These are phyloP conservation scores for Busarellus nigricollis DNA, from an alignment of 2,797 vertebrate genomes.

Conservation along the genomic window DNA sequence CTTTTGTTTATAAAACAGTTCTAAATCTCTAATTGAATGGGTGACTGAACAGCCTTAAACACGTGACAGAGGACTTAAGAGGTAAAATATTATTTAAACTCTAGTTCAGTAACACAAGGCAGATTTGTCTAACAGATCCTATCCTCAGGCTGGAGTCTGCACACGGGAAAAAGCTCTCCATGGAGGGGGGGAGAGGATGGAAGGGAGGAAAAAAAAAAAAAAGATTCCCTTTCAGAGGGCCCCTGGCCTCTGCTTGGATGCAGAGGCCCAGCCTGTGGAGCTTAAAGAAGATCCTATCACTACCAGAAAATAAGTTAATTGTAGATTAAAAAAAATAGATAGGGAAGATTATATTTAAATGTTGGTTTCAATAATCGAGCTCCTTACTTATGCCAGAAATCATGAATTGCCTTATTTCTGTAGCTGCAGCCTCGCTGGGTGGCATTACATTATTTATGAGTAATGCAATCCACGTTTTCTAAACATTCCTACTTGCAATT, in stretches of 20 bases:
- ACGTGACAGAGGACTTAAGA: background rate
- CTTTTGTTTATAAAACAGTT: background rate
- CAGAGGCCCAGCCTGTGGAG: slow-evolving; percentile 1
- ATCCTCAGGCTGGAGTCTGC: background rate
- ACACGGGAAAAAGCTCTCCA: background rate
- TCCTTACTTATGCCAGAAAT: background rate
- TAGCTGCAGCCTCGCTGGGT: background rate
- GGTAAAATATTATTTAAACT: background rate
- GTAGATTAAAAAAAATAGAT: background rate
- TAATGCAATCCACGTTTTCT: slow-evolving; percentile 22
- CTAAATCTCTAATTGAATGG: background rate
- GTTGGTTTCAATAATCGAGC: background rate
- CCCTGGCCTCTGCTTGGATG: slow-evolving; percentile 15
- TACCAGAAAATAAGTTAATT: slow-evolving; percentile 19
- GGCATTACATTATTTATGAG: slow-evolving; percentile 38
- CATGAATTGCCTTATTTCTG: background rate
- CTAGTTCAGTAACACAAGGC: background rate
- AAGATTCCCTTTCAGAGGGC: slow-evolving; percentile 40
- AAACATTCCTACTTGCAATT: background rate
- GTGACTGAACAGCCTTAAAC: background rate
- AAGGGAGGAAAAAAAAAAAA: background rate
- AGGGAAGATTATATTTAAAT: background rate
- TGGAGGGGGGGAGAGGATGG: background rate
- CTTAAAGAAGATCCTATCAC: slow-evolving; percentile 15
- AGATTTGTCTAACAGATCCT: background rate